phyloP scores from a whole-genome alignment of 2,797 vertebrate species.

The Serranus cabrilla region DNA sequence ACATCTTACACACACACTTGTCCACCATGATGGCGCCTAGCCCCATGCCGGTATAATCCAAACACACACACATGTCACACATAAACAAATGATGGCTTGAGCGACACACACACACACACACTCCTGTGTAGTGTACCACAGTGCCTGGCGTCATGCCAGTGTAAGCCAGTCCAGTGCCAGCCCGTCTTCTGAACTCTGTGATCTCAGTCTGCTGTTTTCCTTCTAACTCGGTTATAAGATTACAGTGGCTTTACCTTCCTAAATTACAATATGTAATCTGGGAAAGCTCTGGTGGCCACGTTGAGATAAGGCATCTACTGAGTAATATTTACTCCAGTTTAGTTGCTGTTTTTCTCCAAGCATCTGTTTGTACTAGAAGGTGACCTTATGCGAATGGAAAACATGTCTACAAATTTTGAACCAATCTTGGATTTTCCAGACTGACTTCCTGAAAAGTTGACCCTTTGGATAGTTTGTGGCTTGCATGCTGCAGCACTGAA shows the following conservation, averaged over 20 bases:
- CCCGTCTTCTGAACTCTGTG: conserved; percentile 64
- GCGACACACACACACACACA: conserved; percentile 33
- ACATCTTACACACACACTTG: conserved; percentile 64
- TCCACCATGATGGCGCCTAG: conserved; percentile 66
- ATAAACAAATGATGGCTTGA: conserved; percentile 60
- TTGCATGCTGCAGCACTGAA: conserved; percentile 64
- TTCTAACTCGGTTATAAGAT: conserved; percentile 70
- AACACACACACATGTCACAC: conserved; percentile 64
- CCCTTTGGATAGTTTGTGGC: conserved; percentile 69
- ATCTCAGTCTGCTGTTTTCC: conserved; percentile 72
- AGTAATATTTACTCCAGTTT: conserved; percentile 29
- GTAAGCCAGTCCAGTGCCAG: conserved; percentile 69
- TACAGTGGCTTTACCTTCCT: conserved; percentile 58
- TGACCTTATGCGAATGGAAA: conserved; percentile 40
- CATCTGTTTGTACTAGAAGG: conserved; percentile 42
- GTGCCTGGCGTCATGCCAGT: conserved; percentile 64
- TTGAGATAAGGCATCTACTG: conserved; percentile 36
- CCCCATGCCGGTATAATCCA: conserved; percentile 65
- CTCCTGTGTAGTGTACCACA: conserved; percentile 39
- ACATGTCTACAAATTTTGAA: conserved; percentile 40
- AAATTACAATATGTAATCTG: conserved; percentile 47
- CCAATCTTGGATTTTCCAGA: conserved; percentile 62
- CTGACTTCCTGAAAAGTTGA: conserved; percentile 75
- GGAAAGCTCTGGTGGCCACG: conserved; percentile 26
- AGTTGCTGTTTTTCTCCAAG: background rate